A percentile compares a stretch with the other conserved stretches of the same genome.
These are phyloP conservation scores for Luidia sarsii DNA, from an alignment of 53 echinoderm and acorn worm species.

Conservation along the genomic window DNA sequence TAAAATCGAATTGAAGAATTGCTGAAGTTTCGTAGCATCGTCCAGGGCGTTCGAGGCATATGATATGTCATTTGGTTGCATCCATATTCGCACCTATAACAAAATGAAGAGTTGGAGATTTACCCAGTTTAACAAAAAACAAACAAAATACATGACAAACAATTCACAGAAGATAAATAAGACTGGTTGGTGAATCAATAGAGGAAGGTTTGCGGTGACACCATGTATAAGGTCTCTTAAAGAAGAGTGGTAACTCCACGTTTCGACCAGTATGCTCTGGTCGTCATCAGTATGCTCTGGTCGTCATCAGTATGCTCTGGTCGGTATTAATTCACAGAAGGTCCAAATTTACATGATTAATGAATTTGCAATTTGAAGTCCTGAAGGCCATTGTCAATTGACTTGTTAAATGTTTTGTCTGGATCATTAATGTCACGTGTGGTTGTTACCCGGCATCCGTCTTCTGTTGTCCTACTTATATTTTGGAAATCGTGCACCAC, in stretches of 20 bases:
- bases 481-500: slow-evolving; percentile 73
- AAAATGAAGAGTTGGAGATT: no score
- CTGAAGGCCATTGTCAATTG: neutral
- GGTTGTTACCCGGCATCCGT: slow-evolving; percentile 70
- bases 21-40: slow-evolving; percentile 44
- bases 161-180: no score
- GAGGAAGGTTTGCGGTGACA: no score
- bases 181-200: no score
- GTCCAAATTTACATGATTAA: neutral
- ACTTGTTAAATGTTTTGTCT: neutral
- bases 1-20: slow-evolving; percentile 73
- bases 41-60: slow-evolving; percentile 60
- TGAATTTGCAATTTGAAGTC: neutral
- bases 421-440: neutral
- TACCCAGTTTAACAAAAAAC: no score
- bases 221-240: no score
- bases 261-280: neutral
- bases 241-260: neutral
- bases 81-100: slow-evolving; percentile 81
- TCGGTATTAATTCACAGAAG: neutral
- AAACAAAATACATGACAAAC: no score
- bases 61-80: slow-evolving; percentile 56
- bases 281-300: neutral
- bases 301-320: neutral
- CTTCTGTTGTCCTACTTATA: slow-evolving; percentile 57